Percentiles rank a stretch among this genome's conserved stretches.
Conservation (phyloP, 2,888 invertebrate species). For the Eudasyphora cyanicolor region DNA sequence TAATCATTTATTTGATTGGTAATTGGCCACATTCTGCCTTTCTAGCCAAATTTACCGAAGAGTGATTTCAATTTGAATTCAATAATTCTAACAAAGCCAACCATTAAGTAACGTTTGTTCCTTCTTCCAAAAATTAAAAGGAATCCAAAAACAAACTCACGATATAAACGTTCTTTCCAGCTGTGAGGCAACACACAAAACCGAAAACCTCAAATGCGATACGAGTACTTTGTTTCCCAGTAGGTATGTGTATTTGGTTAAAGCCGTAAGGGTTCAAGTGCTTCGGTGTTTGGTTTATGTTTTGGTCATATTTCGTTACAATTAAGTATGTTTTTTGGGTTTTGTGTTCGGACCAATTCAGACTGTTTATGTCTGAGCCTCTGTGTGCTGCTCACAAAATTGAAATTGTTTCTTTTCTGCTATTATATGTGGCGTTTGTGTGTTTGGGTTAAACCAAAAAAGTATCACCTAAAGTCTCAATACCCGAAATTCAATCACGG, state of each 20-base stretch:
- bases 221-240: neutral
- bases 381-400: too few species aligned
- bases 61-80: slow-evolving; percentile 7
- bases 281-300: slow-evolving; percentile 7
- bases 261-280: slow-evolving; percentile 8
- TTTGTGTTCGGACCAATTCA: neutral
- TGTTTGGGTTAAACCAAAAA: neutral
- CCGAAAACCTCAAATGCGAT: too few species aligned
- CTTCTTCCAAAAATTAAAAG: neutral
- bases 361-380: neutral
- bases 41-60: neutral
- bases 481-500: slow-evolving; percentile 37
- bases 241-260: neutral
- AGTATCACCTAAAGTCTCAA: slow-evolving; percentile 17
- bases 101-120: neutral
- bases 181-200: slow-evolving; percentile 28
- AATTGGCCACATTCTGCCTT: slow-evolving; percentile 5
- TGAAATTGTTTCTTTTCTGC: too few species aligned
- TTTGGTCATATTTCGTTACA: slow-evolving; percentile 37
- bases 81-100: neutral
- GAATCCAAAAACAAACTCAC: neutral
- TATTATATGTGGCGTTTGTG: too few species aligned
- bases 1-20: slow-evolving; percentile 47
- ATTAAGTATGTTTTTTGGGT: neutral
- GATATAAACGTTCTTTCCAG: slow-evolving; percentile 36